phyloP scores from a whole-genome alignment of 2,113 vertebrate species.

The Taurulus bubalis region DNA sequence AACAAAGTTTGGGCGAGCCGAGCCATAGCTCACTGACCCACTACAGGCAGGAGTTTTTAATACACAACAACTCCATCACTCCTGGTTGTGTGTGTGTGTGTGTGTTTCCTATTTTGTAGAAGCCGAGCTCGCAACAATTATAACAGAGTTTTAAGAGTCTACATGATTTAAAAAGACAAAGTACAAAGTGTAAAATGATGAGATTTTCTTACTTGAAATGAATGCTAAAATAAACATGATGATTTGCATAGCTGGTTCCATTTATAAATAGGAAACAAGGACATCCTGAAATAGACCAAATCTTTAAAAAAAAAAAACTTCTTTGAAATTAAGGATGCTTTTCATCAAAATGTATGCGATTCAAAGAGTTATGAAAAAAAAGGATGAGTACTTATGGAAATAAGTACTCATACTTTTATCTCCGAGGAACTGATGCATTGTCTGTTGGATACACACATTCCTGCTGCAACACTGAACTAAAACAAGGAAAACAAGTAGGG shows the following conservation, averaged over 20 bases:
- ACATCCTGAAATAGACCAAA: not conserved
- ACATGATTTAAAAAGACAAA: not conserved
- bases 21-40: conserved; percentile 56
- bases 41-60: conserved; percentile 31
- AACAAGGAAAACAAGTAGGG: not conserved
- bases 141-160: not conserved
- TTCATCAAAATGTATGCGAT: not conserved
- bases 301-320: not conserved
- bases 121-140: not conserved
- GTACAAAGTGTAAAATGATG: not conserved
- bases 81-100: not conserved
- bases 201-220: not conserved
- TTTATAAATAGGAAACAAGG: conserved; percentile 10
- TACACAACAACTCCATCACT: conserved; percentile 23
- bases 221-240: not conserved
- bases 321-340: conserved; percentile 7
- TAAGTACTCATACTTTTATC: not conserved
- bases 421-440: not conserved
- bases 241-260: not conserved
- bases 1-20: conserved; percentile 27
- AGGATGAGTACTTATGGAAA: too few species aligned
- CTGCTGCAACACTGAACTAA: too few species aligned
- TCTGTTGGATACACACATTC: too few species aligned
- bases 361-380: not conserved
- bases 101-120: not conserved